Base-by-base conservation (phyloP, 2,888 invertebrate species). In the Ischnura elegans region DNA sequence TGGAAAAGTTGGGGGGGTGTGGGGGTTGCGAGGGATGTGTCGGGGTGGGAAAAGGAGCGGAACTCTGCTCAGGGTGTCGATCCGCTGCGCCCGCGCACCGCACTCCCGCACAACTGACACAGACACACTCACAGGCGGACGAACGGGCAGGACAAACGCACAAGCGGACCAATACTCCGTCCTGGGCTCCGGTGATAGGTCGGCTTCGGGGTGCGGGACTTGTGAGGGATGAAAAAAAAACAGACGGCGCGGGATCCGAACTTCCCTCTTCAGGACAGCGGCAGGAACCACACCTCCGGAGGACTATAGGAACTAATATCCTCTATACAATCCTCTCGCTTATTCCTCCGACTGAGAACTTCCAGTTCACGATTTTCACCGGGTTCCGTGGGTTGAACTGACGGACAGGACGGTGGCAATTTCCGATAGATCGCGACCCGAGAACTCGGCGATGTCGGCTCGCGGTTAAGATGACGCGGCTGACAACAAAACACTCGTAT, bases 81-180 rank as follows among this genome's bases (percentile, higher is more conserved):
- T 43, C 16, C 5, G 5, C 25, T 10, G 61, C 90, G 90, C 61
- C n/a, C 43, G 61, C 61, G 61, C 61, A 43, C 36, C 66, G 90
- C 10, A 51, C 36, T 8, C 45, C 25, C 5, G 36, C 46, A 51
- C n/a, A 55, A 90, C 61, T 61, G 51, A 45, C 61, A 61, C 61
- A 61, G 43, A 87, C 87, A 55, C 36, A 87, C 87, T 36, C 87
- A 87, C 87, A 25, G 47, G n/a, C 29, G n/a, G 61, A 25, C 87
- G 51, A 47, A 47, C 87, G 46, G 29, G 19, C 29, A n/a, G 51
- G 13, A 76, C 29, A 36, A 29, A 36, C 76, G 36, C 76, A n/a
- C 76, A 76, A n/a, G 29, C 61, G n/a, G 76, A 76, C 76, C 29
- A 36, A 76, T 36, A 36, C 51, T 47, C 87, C 87, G 87, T 86